Evolutionary conservation across 2,888 invertebrate genomes (phyloP).

Genomic region (Mechanitis messenoides): DNA sequence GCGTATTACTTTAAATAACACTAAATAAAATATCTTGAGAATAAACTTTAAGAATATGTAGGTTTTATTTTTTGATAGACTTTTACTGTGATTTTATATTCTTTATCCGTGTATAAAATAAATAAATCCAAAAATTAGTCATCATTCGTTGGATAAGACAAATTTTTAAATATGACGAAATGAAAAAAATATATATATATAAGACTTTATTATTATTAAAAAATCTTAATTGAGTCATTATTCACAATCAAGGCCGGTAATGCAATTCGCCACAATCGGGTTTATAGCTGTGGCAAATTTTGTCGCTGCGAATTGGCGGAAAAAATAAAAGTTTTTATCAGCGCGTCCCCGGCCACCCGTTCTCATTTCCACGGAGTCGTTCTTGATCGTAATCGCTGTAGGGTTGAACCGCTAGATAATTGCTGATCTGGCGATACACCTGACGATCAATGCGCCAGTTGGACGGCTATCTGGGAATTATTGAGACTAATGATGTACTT

Average conservation of each 20-base stretch:
- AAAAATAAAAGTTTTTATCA: constrained; percentile 75
- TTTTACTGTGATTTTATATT: no score
- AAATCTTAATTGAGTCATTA: constrained; percentile 1
- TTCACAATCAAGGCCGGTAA: constrained; percentile 35
- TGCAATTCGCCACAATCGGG: constrained; percentile 58
- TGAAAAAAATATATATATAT: no score
- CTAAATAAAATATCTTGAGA: no score
- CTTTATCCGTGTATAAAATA: no score
- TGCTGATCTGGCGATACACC: constrained; percentile 42
- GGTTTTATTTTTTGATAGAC: no score
- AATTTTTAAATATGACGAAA: no score
- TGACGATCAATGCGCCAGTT: constrained; percentile 14
- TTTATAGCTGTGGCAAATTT: constrained; percentile 62
- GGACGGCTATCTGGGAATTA: constrained; percentile 6
- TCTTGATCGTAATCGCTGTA: constrained; percentile 62
- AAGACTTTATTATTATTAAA: no score
- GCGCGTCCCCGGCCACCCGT: constrained; percentile 61
- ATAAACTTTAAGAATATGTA: no score
- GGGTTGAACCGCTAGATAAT: constrained; percentile 48
- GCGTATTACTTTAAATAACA: constrained; percentile 20
- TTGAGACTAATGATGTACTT: constrained; percentile 4
- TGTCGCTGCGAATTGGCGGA: constrained; percentile 61
- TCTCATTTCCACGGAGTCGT: constrained; percentile 64
- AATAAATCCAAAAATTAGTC: no score
- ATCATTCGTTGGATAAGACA: no score